A percentile compares a stretch with the other conserved stretches of the same genome.
Conservation (phyloP, 2,797 vertebrate genomes). For the Corythornis leucogaster region DNA sequence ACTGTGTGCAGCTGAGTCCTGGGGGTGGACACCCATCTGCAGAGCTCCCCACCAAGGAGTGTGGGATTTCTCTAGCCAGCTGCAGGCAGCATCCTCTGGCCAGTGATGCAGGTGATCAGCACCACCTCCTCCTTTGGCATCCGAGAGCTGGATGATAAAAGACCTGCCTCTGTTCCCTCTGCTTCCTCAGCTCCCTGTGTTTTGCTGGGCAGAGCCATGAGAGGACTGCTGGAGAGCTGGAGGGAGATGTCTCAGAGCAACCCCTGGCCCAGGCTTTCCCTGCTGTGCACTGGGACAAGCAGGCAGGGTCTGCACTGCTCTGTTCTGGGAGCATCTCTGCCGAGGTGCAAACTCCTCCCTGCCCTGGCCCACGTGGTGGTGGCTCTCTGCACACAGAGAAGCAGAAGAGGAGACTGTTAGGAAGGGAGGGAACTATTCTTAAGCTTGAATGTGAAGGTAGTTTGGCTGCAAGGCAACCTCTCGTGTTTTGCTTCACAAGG, state of each 20-base stretch:
- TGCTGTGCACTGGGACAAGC: rapidly evolving
- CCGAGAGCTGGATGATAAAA: neutral
- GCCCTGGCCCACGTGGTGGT: neutral
- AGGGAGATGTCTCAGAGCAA: neutral
- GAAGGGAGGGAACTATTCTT: neutral
- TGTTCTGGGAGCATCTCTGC: rapidly evolving
- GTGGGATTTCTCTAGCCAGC: neutral
- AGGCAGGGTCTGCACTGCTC: neutral
- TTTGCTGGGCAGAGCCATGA: neutral
- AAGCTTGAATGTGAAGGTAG: neutral
- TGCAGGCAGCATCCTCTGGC: neutral
- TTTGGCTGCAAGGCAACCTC: neutral
- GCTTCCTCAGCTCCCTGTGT: neutral
- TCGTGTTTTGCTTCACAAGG: neutral
- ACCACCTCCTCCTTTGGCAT: neutral
- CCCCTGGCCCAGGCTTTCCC: neutral
- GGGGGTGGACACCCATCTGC: too few species aligned
- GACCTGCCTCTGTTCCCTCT: neutral
- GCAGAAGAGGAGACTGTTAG: neutral
- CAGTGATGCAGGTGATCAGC: neutral
- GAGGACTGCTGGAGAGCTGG: neutral
- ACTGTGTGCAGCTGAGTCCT: neutral
- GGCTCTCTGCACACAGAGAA: neutral
- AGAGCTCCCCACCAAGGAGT: neutral
- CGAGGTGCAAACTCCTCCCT: neutral